Percentiles rank a stretch among this genome's conserved stretches.
These are phyloP conservation scores for Dione vanillae DNA, from an alignment of 2,888 invertebrate species.

Conservation along the genomic window DNA sequence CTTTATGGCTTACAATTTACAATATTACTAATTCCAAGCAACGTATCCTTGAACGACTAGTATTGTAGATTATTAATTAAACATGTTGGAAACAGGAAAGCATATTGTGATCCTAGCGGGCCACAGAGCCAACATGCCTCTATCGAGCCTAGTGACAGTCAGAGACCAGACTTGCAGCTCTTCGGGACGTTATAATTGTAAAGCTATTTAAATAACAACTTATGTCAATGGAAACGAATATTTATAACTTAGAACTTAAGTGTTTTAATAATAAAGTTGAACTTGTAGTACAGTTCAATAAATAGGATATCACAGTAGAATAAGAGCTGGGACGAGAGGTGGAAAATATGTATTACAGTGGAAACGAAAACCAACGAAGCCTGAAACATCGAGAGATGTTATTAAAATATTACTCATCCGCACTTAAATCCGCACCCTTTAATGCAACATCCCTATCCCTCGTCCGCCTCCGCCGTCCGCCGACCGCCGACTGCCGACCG, in stretches of 20 bases:
- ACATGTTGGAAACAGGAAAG: neutral
- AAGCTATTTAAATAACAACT: neutral
- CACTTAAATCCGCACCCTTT: constrained; percentile 19
- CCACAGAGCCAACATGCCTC: neutral
- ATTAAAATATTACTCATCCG: constrained; percentile 29
- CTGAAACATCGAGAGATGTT: constrained; percentile 26
- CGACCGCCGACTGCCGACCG: neutral
- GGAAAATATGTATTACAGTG: neutral
- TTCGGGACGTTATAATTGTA: too few species aligned
- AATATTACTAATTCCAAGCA: too few species aligned
- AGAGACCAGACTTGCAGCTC: neutral
- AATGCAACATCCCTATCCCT: neutral
- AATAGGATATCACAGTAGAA: neutral
- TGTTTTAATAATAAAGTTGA: too few species aligned
- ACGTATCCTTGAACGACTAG: too few species aligned
- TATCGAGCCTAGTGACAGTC: neutral
- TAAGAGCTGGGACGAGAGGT: neutral
- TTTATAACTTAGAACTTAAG: too few species aligned
- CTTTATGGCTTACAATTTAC: too few species aligned
- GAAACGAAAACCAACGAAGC: constrained; percentile 2
- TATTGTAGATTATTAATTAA: neutral
- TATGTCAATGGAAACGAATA: neutral
- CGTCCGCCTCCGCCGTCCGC: neutral
- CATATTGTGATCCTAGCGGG: neutral
- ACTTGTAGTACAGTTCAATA: neutral